phyloP scores from a whole-genome alignment of 2,888 invertebrate species.

The Eustalomyia histrio region DNA sequence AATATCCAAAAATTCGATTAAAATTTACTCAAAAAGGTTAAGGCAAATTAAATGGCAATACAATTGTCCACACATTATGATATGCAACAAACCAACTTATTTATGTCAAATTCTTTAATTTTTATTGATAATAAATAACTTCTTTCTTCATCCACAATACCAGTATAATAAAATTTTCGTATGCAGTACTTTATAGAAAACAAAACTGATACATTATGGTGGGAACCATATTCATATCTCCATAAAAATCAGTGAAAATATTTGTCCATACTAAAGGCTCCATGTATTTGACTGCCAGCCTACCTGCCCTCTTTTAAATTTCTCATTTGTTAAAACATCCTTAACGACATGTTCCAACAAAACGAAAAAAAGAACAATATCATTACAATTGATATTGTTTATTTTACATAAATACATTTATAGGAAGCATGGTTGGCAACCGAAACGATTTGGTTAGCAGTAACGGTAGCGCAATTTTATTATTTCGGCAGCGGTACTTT shows the following conservation, averaged over 20 bases:
- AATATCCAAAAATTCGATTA: no score
- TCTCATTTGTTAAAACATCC: slow-evolving; percentile 67
- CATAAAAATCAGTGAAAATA: slow-evolving; percentile 57
- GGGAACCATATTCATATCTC: slow-evolving; percentile 77
- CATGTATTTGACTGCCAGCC: slow-evolving; percentile 16
- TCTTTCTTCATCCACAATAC: neutral
- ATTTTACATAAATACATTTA: slow-evolving; percentile 78
- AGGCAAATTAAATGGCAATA: no score
- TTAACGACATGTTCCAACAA: slow-evolving; percentile 75
- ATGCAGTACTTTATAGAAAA: neutral
- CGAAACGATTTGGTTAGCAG: no score
- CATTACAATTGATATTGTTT: slow-evolving; percentile 78
- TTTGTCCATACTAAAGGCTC: slow-evolving; percentile 40
- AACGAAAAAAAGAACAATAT: slow-evolving; percentile 69
- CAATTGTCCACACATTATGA: no score
- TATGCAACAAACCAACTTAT: no score
- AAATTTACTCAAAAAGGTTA: no score
- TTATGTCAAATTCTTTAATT: neutral
- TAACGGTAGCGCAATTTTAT: no score
- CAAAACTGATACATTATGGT: slow-evolving; percentile 61
- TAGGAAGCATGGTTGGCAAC: no score
- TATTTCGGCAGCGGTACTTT: no score
- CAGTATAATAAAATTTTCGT: neutral
- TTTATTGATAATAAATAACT: neutral
- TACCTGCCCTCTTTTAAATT: slow-evolving; percentile 44